Base-by-base conservation (phyloP, 2,888 invertebrate genomes). In the Helobdella robusta region DNA sequence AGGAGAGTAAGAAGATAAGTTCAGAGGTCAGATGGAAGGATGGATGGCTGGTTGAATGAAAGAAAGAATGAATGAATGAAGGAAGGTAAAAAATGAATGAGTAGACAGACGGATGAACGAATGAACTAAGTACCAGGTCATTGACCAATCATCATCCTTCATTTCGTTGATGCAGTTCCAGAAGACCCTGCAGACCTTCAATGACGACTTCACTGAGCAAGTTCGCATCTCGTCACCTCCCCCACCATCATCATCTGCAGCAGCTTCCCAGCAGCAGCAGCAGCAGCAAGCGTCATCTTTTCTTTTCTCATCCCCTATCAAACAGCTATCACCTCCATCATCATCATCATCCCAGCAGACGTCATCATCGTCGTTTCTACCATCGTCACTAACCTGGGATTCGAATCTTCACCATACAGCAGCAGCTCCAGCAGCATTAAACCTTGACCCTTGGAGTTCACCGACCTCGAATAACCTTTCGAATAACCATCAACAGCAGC, bases 1-100 rank as follows among this genome's bases (percentile, higher is more conserved):
- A 88, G 78, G 92, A 95, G 82, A 91, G 91, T 80, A 72, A 73
- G 54, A 75, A 75, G 70, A 69, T 71, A 25, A 68, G 70, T 15
- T 71, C 67, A 32, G 72, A 70, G 46, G 70, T 71, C 46, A 70
- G n/a, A n/a, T n/a, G n/a, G n/a, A n/a, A n/a, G n/a, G n/a, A n/a
- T n/a, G n/a, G n/a, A n/a, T n/a, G n/a, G n/a, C n/a, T n/a, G n/a
- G n/a, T n/a, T n/a, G n/a, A n/a, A n/a, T n/a, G n/a, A n/a, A n/a
- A n/a, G n/a, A n/a, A n/a, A n/a, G 44, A 40, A 15, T 40, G n/a
- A 40, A 11, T 40, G 44, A 40, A 40, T n/a, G 11, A 15, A 40
- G n/a, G n/a, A 40, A 15, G 44, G 11, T 15, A 15, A 40, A 40
- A 40, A 40, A 40, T 40, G 44, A 15, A 40, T 40, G n/a, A 40